Percentiles rank a stretch among this genome's conserved stretches.
These are phyloP conservation scores for Oryctes rhinoceros DNA, from an alignment of 1,140 invertebrate species.

Conservation along the genomic window DNA sequence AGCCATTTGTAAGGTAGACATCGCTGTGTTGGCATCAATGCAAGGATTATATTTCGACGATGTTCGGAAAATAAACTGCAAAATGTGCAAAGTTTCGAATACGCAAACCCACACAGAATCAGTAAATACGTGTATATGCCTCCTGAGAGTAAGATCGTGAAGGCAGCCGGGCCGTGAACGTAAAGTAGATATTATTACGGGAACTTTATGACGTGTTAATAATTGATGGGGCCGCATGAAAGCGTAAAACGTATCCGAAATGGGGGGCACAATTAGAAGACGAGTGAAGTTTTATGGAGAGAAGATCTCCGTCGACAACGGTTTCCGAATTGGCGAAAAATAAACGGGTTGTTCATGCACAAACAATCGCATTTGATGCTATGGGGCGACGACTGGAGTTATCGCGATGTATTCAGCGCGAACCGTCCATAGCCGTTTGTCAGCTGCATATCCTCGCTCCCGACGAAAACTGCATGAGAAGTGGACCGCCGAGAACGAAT, in stretches of 20 bases:
- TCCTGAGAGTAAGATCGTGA: not conserved
- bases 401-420: not conserved
- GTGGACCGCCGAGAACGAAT: not conserved
- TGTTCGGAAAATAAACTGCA: slow-evolving; percentile 28
- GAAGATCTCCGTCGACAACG: not conserved
- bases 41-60: not conserved
- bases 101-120: slow-evolving; percentile 14
- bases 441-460: not conserved
- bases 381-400: not conserved
- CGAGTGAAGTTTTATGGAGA: slow-evolving; percentile 1
- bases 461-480: slow-evolving; percentile 2
- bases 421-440: not conserved
- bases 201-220: slow-evolving; percentile 35
- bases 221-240: slow-evolving; percentile 21
- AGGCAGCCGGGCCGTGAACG: not conserved
- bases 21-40: not conserved
- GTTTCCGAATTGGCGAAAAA: slow-evolving; percentile 4
- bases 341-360: slow-evolving; percentile 2
- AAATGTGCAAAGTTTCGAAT: slow-evolving; percentile 24
- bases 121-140: slow-evolving; percentile 29
- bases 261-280: slow-evolving; percentile 3
- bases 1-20: too few species aligned
- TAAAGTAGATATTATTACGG: slow-evolving; percentile 35
- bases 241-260: slow-evolving; percentile 27
- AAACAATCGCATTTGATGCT: slow-evolving; percentile 1